A percentile compares a stretch with the other conserved stretches of the same genome.
Conservation (phyloP, 2,797 vertebrate genomes). For the Acanthurus leucopareius region DNA sequence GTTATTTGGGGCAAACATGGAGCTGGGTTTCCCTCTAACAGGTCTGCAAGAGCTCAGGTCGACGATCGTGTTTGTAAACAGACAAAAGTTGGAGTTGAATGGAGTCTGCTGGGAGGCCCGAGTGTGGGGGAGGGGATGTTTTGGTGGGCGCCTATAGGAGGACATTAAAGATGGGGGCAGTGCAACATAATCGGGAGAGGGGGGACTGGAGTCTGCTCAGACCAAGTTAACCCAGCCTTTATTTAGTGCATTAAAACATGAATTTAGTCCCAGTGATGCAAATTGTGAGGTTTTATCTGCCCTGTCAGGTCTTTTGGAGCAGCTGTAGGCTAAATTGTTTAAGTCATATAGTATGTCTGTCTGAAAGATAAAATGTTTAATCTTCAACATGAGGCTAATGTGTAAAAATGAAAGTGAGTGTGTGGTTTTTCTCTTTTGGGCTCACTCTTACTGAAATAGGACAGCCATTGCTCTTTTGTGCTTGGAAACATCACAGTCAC, state of each 20-base stretch:
- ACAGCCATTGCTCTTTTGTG: slow-evolving; percentile 56
- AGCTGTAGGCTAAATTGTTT: too few species aligned
- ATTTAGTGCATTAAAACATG: neutral
- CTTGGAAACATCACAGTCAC: slow-evolving; percentile 31
- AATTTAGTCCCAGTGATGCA: too few species aligned
- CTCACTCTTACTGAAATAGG: slow-evolving; percentile 45
- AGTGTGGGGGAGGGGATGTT: slow-evolving; percentile 62
- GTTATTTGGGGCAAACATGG: too few species aligned
- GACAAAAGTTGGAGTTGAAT: slow-evolving; percentile 66
- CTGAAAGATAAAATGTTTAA: neutral
- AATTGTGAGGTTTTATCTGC: too few species aligned
- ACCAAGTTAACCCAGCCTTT: neutral
- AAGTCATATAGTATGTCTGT: too few species aligned
- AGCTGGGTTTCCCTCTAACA: too few species aligned
- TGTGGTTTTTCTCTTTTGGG: slow-evolving; percentile 11
- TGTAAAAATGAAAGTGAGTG: slow-evolving; percentile 10
- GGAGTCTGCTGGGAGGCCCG: slow-evolving; percentile 30
- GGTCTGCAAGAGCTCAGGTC: rapidly evolving
- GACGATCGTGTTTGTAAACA: slow-evolving; percentile 77
- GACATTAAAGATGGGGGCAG: slow-evolving; percentile 27
- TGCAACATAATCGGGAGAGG: slow-evolving; percentile 13
- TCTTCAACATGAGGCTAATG: neutral
- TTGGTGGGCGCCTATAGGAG: slow-evolving; percentile 44
- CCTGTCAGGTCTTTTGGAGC: too few species aligned
- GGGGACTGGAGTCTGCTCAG: slow-evolving; percentile 34